These are phyloP conservation scores for Anisognathus igniventris DNA, from an alignment of 2,797 vertebrate species.

Conservation along the genomic window DNA sequence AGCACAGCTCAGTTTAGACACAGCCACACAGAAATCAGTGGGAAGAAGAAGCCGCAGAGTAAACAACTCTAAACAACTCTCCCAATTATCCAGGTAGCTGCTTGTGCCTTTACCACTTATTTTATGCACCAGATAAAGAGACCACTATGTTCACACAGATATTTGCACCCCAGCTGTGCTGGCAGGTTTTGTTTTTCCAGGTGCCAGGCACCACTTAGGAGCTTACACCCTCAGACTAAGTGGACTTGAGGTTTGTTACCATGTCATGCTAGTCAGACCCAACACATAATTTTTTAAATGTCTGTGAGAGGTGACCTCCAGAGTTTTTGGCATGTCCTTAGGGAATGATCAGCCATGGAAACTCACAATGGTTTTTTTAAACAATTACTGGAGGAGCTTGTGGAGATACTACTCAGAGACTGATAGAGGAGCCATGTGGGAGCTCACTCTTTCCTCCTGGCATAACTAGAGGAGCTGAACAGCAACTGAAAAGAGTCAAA, in stretches of 20 bases:
- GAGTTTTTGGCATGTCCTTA: background rate
- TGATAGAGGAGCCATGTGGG: background rate
- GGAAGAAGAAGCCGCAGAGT: background rate
- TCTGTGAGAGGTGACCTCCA: background rate
- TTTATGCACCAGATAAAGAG: background rate
- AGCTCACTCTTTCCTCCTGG: background rate
- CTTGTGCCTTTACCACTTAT: background rate
- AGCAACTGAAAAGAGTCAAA: background rate
- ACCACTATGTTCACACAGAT: background rate
- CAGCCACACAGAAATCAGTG: background rate
- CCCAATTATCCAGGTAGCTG: background rate
- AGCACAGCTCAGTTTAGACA: accelerated
- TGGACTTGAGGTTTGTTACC: background rate
- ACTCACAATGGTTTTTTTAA: background rate
- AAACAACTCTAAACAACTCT: background rate
- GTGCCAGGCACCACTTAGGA: background rate
- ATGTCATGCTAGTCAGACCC: accelerated
- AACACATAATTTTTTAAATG: background rate
- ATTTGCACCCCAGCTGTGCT: background rate
- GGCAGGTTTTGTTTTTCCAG: background rate
- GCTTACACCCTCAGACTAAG: background rate
- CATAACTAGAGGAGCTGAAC: background rate
- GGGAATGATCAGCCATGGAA: background rate
- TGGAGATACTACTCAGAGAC: background rate
- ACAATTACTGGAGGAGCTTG: background rate